Percentiles rank a stretch among this genome's conserved stretches.
Conservation (phyloP, 2,888 invertebrate genomes). For the Schrankia costaestrigalis region DNA sequence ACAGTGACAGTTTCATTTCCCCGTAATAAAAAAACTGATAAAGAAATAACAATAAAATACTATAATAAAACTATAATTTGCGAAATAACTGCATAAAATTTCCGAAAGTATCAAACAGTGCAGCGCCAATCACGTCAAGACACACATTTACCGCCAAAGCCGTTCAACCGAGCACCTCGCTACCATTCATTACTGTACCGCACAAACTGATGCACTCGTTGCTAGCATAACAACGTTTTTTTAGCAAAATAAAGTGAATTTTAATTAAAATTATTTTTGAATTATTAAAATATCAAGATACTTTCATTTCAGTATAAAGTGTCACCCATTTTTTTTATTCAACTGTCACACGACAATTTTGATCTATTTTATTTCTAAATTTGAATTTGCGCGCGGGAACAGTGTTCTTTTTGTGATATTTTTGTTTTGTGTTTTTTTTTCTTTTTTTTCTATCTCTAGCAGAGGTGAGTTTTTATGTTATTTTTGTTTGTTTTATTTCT, state of each 20-base stretch:
- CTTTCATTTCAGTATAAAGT: conserved; percentile 10
- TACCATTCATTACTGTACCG: conserved; percentile 73
- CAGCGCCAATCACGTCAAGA: conserved; percentile 58
- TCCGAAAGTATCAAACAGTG: conserved; percentile 54
- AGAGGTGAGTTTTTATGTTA: conserved; percentile 31
- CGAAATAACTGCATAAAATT: no score
- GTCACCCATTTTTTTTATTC: conserved; percentile 3
- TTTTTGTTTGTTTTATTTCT: conserved; percentile 27
- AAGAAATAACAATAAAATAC: no score
- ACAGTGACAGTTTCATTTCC: no score
- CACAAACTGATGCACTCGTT: conserved; percentile 66
- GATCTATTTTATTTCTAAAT: conserved; percentile 2
- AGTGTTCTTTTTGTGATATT: conserved; percentile 37
- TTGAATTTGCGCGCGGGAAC: conserved; percentile 21
- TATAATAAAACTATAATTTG: no score
- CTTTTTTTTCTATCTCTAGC: conserved; percentile 12
- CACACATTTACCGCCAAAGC: conserved; percentile 75
- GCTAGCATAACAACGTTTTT: conserved; percentile 36
- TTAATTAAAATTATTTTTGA: neutral
- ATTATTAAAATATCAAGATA: conserved; percentile 37
- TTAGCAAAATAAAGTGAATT: conserved; percentile 4
- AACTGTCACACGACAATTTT: conserved; percentile 6
- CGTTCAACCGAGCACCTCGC: conserved; percentile 67
- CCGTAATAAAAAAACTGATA: no score
- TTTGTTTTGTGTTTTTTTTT: conserved; percentile 24